Base-by-base conservation (phyloP, 2,888 invertebrate species). In the Erebia epiphron region DNA sequence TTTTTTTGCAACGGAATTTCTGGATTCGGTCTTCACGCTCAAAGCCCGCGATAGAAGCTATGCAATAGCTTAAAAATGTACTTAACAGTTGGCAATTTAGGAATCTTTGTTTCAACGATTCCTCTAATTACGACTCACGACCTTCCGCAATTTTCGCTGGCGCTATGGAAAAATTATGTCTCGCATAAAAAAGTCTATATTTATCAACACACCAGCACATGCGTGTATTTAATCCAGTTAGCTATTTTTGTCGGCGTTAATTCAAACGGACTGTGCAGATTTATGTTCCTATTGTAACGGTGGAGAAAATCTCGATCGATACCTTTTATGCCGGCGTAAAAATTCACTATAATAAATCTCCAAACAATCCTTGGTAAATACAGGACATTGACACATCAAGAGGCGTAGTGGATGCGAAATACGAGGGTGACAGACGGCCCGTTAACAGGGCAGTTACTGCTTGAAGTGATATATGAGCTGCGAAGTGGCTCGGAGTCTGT, bases 381-480 rank as follows among this genome's bases (percentile, higher is more conserved):
- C 70, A 67, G 77, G 80, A 77, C 77, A 80, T 79, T 82, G 81
- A 75, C 73, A 75, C 74, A 76, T 78, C 75, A 76, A 79, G 77
- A 71, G 77, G 73, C 75, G 75, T 76, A 75, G 81, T 82, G 84
- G 85, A 84, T 85, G 84, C 86, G 87, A 86, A 87, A 84, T 82
- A 81, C 86, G 86, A 86, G 88, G 87, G 89, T 90, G 92, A 91
- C 92, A 89, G 88, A 83, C 84, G 82, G 82, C 84, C 89, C 89
- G 91, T 92, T 92, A 91, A 87, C 89, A 83, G 81, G 85, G 83
- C 88, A 85, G 90, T 91, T 86, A 89, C 89, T 85, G 86, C 82
- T 83, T 84, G 84, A 85, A 86, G 91, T 93, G 92, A 93, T 92
- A 91, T 92, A 93, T 89, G 92, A 88, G 88, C 89, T 89, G 87